Percentiles rank a stretch among this genome's conserved stretches.
Conservation (phyloP, 2,797 vertebrate genomes). For the Apogon talboti region DNA sequence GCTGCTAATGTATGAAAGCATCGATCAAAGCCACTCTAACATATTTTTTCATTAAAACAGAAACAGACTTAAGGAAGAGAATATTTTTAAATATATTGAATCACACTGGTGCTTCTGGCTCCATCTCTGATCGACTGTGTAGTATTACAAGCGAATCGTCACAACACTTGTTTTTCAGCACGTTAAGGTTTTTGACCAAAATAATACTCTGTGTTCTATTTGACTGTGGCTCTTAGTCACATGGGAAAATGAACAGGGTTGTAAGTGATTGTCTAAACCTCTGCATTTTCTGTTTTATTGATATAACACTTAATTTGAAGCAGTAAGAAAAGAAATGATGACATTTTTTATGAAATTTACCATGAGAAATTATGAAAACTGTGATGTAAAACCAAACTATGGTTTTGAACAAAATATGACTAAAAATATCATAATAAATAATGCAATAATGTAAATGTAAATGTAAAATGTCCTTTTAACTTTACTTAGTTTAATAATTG, state of each 20-base stretch:
- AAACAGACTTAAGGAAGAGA: neutral
- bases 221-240: conserved; percentile 3
- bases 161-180: neutral
- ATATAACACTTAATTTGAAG: no score
- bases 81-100: neutral
- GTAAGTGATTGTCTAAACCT: conserved; percentile 7
- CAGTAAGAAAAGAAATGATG: no score
- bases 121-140: neutral
- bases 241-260: conserved; percentile 6
- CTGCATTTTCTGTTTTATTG: conserved; percentile 1
- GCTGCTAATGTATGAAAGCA: no score
- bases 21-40: no score
- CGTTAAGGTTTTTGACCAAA: conserved; percentile 1
- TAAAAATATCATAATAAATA: neutral
- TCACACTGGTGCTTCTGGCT: neutral
- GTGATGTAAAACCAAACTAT: no score
- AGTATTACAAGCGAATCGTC: neutral
- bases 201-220: neutral
- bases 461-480: neutral
- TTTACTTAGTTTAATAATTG: neutral
- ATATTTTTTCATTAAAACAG: no score
- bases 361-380: no score
- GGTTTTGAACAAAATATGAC: no score
- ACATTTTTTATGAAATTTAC: no score
- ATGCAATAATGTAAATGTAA: no score